Evolutionary conservation across 1,140 invertebrate species (phyloP), one percentile per base, ranked within the genome.

Genomic region (Drosophila auraria): DNA sequence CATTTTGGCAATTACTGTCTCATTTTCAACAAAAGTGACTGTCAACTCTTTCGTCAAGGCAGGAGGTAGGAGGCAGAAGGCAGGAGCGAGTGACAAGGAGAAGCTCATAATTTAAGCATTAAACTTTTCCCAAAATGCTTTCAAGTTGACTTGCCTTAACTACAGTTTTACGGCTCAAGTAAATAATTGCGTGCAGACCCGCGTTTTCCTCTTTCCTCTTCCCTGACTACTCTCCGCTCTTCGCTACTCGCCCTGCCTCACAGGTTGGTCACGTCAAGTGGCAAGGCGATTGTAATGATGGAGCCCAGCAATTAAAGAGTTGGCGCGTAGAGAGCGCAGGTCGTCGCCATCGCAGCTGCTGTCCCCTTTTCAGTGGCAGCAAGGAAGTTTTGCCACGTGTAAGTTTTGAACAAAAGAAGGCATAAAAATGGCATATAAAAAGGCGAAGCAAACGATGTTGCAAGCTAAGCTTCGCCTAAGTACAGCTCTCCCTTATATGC

Each of bases 81-180:
- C 57, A 9, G 54, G 27, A 23, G 44, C 60, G 54, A 50, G 40
- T 76, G 63, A 57, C 51, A 81, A 65, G 64, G 74, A 76, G 77
- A 42, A 80, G 86, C 84, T 89, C 86, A 89, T 89, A 89, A 89
- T 89, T 89, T 89, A 89, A 89, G 86, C 86, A 89, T 89, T 89
- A 89, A 89, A 89, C 84, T 89, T 80, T 89, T 89, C 78, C 80
- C 82, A 81, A 89, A 73, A 89, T 90, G 86, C 84, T 89, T 89
- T 89, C 84, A 84, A 89, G 84, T 89, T 90, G 84, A 89, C 86
- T 89, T 89, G 86, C 70, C 84, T 89, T 89, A 90, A 89, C 84
- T 89, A 89, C 84, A 84, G 81, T 89, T 89, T 89, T 89, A 89
- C 86, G 87, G 84, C 84, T 89, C 84, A 89, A 89, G 84, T 89